Base-by-base conservation (phyloP, 2,888 invertebrate genomes). In the Parthenolecanium corni region DNA sequence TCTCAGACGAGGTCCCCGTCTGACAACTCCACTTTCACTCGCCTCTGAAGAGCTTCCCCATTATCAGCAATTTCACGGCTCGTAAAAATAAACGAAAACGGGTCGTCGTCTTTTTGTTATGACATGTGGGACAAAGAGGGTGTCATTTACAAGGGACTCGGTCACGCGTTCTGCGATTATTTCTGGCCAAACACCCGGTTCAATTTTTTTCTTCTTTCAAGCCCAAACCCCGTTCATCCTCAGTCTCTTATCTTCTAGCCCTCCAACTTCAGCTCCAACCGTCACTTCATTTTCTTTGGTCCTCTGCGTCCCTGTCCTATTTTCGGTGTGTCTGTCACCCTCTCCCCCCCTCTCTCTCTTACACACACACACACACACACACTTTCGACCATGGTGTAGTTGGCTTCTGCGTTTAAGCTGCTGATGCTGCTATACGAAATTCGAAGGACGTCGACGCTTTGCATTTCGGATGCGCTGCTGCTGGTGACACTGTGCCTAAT, bases 111-210 rank as follows among this genome's bases (percentile, higher is more conserved):
- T 36, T 38, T 58, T 58, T 58, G 58, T 58, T 58, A 58, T 58
- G 47, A 49, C 49, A 58, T 46, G 38, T 47, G 49, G 46, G 49
- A 44, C 14, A 18, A 47, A 47, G 49, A 58, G 58, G 58, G 58
- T 58, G 58, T 58, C 58, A 47, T 36, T 58, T 58, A 58, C 58
- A 58, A 58, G 58, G 58, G 58, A 58, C 47, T 56, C 44, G 58
- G 58, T 36, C 58, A 58, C 58, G 58, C 58, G 58, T 58, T 49
- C 23, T 49, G 25, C 47, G 47, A 58, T 58, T 58, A 47, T 58
- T 58, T 49, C 49, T n/a, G n/a, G 38, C 58, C 31, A 21, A 58
- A 58, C 58, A 25, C 31, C 31, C 25, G 36, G 12, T 36, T 36
- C 36, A 20, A 46, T 16, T 9, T 31, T 31, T 31, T 31, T 31